Base-by-base conservation (phyloP, 1,140 invertebrate genomes). In the Drosophila ironensis region DNA sequence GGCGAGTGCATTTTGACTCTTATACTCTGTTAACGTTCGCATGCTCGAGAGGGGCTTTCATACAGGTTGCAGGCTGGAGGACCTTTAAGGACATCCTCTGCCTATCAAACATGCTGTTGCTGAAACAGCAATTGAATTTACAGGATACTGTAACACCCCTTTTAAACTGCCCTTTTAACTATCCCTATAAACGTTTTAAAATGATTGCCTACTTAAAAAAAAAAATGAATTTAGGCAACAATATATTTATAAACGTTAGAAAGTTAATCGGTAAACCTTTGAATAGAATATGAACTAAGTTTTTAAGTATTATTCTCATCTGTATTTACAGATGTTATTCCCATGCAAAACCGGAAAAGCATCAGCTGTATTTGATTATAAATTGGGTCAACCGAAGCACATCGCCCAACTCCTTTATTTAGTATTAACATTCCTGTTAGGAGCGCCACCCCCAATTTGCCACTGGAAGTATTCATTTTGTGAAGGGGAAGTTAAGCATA, bases 381-480 rank as follows among this genome's bases (percentile, higher is more conserved):
- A 50, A 35, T 30, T 50, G 14, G 45, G 27, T 56, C 51, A 54
- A 11, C 2, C 16, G 4, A 19, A 22, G 27, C 27, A 4, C n/a
- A 1, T 7, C 6, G 11, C 0, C 22, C n/a, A 50, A n/a, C 22
- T 37, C 11, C 9, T 4, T 6, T 8, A 4, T 11, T n/a, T 11
- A 16, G 14, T 8, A 5, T 11, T 7, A 35, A 40, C 17, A 40
- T 33, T 7, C 41, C 14, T 37, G 44, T 41, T 54, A 28, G 12
- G 1, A 24, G n/a, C 19, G 1, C 2, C 1, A 38, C 22, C 24
- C 40, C 41, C 19, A 14, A 24, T 17, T n/a, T 37, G 14, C 12
- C 16, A 45, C 64, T 86, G 78, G 78, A 84, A 84, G 37, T 40
- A 40, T 84, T 84, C 80, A 86, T 78, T 84, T 5, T 0, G 0